Base-by-base conservation (phyloP, 2,888 invertebrate genomes). In the Heteropelma amictum region DNA sequence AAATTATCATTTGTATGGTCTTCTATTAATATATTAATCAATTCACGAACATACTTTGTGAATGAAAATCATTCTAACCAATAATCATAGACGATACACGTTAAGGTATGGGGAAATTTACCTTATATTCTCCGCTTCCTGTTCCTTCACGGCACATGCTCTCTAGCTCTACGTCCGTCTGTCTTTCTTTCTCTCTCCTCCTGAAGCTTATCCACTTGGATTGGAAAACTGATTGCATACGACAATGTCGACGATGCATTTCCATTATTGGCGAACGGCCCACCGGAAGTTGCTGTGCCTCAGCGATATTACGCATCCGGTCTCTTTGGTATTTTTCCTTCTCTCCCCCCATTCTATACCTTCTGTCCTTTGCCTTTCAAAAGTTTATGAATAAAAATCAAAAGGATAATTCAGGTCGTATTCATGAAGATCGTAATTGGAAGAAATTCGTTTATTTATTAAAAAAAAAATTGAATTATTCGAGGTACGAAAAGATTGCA, bases 291-390 rank as follows among this genome's bases (percentile, higher is more conserved):
- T 49, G 63, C 63, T 63, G 56, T 63, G 68, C 68, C 42, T 49
- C 42, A 63, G 63, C 51, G 68, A 30, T 47, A 33, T 54, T 28
- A 8, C 49, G 26, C 68, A 42, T 63, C 73, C 68, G 77, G 79
- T 80, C 76, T 79, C 80, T 81, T 80, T 82, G 80, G 76, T 14
- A 38, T 38, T 80, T 67, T 81, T 56, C 78, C 74, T 72, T 80
- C 81, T 79, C 79, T 38, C 28, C 26, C 61, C 56, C 72, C 53
- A 61, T 70, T 63, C 35, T 53, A 10, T 56, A 40, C 26, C 21
- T 65, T 40, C 64, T 40, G 42, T 47, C 68, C 26, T 56, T 60
- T 47, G 23, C 26, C 35, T 26, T n/a, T 28, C 23, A 26, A 26
- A 23, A 26, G 35, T 45, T n/a, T 17, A 38, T 35, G 35, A 8